These are phyloP conservation scores for Trisateles emortualis DNA, from an alignment of 2,888 invertebrate species.

Conservation along the genomic window DNA sequence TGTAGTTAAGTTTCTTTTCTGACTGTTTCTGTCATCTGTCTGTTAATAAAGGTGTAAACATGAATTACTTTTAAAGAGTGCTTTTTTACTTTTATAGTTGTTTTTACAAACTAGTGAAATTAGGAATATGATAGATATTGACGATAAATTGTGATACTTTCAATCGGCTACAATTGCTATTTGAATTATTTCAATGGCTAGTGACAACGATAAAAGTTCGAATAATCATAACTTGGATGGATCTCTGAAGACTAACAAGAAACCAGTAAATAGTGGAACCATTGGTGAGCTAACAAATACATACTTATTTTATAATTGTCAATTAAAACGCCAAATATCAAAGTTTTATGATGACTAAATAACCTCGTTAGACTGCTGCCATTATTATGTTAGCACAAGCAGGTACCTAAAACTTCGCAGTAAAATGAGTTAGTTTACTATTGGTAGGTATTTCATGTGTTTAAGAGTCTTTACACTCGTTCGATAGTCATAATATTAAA, in stretches of 20 bases:
- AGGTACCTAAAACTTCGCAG: conserved; percentile 25
- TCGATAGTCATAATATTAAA: neutral
- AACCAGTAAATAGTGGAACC: conserved; percentile 67
- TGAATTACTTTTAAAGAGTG: conserved; percentile 57
- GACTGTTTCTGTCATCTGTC: conserved; percentile 41
- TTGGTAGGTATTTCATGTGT: neutral
- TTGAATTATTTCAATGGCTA: conserved; percentile 81
- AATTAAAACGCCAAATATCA: neutral
- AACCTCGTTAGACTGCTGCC: conserved; percentile 39
- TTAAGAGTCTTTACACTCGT: neutral
- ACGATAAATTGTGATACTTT: conserved; percentile 43
- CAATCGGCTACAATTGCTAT: conserved; percentile 21
- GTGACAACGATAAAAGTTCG: conserved; percentile 84
- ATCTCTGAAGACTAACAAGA: conserved; percentile 74
- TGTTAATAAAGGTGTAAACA: conserved; percentile 74
- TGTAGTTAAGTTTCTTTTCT: conserved; percentile 17
- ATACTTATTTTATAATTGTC: neutral
- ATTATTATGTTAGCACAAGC: conserved; percentile 22
- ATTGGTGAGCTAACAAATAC: conserved; percentile 63
- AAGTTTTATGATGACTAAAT: conserved; percentile 21
- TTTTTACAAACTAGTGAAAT: conserved; percentile 44
- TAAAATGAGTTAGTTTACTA: conserved; percentile 6
- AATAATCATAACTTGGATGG: conserved; percentile 80
- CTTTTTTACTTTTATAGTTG: conserved; percentile 57
- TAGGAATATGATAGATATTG: conserved; percentile 37